A percentile compares a stretch with the other conserved stretches of the same genome.
Evolutionary conservation across 2,797 vertebrate genomes (phyloP).

Genomic region (Rhodeus uyekii): DNA sequence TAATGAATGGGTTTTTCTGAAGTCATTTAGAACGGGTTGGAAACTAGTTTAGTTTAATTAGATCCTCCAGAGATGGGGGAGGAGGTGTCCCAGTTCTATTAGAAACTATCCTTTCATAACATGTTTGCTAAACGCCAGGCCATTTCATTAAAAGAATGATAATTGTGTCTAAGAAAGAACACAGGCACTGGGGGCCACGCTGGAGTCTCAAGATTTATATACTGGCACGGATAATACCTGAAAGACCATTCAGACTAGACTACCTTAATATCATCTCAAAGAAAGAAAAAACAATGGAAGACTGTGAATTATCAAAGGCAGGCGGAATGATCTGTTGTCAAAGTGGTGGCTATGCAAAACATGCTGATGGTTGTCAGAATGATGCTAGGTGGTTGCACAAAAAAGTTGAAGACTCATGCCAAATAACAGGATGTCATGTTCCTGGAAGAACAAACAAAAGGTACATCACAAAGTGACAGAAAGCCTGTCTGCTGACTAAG

Average conservation of each 20-base stretch:
- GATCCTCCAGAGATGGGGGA: conserved; percentile 78
- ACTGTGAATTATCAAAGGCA: background rate
- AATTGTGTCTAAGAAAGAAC: conserved; percentile 56
- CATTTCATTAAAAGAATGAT: conserved; percentile 72
- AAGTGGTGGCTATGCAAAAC: background rate
- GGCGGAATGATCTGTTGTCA: background rate
- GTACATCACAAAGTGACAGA: conserved; percentile 9
- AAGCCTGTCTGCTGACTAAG: conserved; percentile 10
- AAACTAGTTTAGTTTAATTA: conserved; percentile 89
- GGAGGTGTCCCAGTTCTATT: conserved; percentile 81
- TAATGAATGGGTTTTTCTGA: conserved; percentile 82
- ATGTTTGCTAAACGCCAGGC: conserved; percentile 74
- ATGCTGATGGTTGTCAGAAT: background rate
- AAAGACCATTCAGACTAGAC: conserved; percentile 30
- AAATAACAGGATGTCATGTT: conserved; percentile 32
- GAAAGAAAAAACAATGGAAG: background rate
- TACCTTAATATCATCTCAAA: conserved; percentile 20
- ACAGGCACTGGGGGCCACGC: conserved; percentile 36
- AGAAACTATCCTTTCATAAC: conserved; percentile 73
- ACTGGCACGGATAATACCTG: conserved; percentile 13
- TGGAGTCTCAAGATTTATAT: conserved; percentile 36
- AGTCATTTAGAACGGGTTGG: conserved; percentile 83
- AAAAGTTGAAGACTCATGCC: background rate
- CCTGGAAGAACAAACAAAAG: conserved; percentile 29
- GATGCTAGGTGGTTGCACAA: background rate